Conservation (phyloP, 2,113 vertebrate genomes). For the Catagonus wagneri region DNA sequence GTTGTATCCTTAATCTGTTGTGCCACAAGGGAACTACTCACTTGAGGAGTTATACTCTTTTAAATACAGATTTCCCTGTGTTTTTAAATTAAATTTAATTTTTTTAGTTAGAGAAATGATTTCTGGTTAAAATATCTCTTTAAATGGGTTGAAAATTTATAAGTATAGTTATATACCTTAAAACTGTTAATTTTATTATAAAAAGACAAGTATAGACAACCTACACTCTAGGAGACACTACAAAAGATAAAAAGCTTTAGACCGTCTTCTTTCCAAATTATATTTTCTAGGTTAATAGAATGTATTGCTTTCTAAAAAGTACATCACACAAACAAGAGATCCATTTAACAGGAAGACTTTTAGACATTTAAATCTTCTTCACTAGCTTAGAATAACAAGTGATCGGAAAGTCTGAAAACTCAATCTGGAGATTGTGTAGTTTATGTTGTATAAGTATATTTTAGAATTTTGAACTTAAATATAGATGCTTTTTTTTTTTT, state of each 20-base stretch:
- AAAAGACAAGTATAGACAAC: slow-evolving; percentile 21
- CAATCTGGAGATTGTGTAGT: background rate
- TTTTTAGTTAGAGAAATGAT: slow-evolving; percentile 34
- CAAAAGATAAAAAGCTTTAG: slow-evolving; percentile 43
- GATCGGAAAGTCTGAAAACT: slow-evolving; percentile 43
- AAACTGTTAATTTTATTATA: slow-evolving; percentile 34
- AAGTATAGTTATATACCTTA: background rate
- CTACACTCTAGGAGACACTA: background rate
- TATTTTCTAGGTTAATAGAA: slow-evolving; percentile 50
- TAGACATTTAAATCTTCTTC: slow-evolving; percentile 55
- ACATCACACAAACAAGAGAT: slow-evolving; percentile 32
- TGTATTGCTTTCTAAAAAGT: slow-evolving; percentile 44
- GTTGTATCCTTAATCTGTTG: too few relatives aligned
- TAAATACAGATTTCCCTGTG: background rate
- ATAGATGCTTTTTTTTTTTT: background rate
- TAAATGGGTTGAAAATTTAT: slow-evolving; percentile 41
- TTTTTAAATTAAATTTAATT: background rate
- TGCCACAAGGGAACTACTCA: too few relatives aligned
- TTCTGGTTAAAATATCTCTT: slow-evolving; percentile 55
- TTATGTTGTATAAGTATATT: slow-evolving; percentile 16
- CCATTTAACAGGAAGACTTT: slow-evolving; percentile 49
- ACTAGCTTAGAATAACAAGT: slow-evolving; percentile 38
- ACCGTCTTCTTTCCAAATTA: slow-evolving; percentile 38
- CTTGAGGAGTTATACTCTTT: background rate
- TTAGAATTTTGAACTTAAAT: slow-evolving; percentile 62